Base-by-base conservation (phyloP, 2,113 vertebrate species). In the Clarias gariepinus region DNA sequence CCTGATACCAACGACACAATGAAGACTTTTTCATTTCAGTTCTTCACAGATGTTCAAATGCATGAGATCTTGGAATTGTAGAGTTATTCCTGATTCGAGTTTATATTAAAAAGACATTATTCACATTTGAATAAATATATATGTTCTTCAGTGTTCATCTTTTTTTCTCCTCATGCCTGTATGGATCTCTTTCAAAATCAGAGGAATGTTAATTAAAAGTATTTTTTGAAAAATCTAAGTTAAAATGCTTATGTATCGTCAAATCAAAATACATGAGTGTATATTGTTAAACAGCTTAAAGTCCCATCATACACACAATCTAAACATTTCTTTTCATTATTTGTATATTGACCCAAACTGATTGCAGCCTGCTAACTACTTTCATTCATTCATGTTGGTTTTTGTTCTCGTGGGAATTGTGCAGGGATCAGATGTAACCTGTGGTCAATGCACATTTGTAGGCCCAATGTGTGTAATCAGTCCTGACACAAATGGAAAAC, bases 401-500 rank as follows among this genome's bases (percentile, higher is more conserved):
- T 79, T 79, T 57, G 52, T 79, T 57, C 19, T 79, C 5, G 9
- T 58, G 53, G 53, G 76, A 79, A 58, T 21, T 57, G 15, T 57
- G 53, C 53, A 79, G 76, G 53, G 76, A 79, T 79, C 76, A 30
- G 74, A 55, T 77, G 47, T 16, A 77, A 30, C 30, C 53, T 79
- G n/a, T 57, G 18, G n/a, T 57, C 76, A 79, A 18, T 58, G 53
- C 8, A 79, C 76, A 58, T 57, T 79, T 58, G 76, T 30, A 57
- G 6, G 76, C 2, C 76, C 16, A 58, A 79, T 2, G 7, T 57
- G 52, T 55, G 15, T 58, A 79, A 79, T 57, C n/a, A 79, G 30
- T 58, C 53, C 21, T 30, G 53, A 79, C 76, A 57, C 53, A 79
- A 79, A 80, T 36, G 57, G 30, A 61, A 79, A 80, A 60, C 77